Evolutionary conservation across 2,797 vertebrate species (phyloP), one percentile per base, ranked within the genome.

Genomic region (Platalea minor): DNA sequence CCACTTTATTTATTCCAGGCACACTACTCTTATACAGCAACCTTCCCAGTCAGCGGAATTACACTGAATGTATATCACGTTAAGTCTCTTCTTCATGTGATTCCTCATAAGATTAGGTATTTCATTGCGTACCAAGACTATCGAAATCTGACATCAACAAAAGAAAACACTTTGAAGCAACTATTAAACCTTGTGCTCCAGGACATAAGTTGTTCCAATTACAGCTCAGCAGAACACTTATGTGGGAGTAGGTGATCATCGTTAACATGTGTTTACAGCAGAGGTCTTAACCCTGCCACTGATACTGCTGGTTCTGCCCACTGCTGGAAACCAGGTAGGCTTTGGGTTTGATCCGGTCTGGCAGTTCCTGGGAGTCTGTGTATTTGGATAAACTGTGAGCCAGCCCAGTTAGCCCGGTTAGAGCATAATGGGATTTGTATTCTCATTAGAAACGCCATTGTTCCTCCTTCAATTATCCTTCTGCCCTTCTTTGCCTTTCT

Each of bases 11-110:
- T 84, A 73, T 28, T 91, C 43, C 45, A 60, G 33, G 13, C 11
- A 26, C 0, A 0, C 25, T 59, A 29, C n/a, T 31, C 29, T 25
- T 33, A 19, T 5, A 43, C 11, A 33, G 37, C 21, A 63, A 25
- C 29, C 20, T 75, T 21, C 11, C 19, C 1, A 0, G 31, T 16
- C 54, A 67, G 56, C 59, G 35, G 51, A 79, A 50, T 43, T 64
- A 48, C 45, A 23, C 0, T 61, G 31, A 89, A 75, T 18, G 5
- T 33, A 2, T 25, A 57, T 31, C 25, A 16, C 3, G 3, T n/a
- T 68, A 75, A 68, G 10, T 21, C 33, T 25, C 21, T 77, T 75
- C 29, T 56, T 78, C 33, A 28, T 17, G 29, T 23, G 21, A 65
- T 43, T 78, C 13, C 50, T 88, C 17, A 46, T 65, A 37, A 70